Evolutionary conservation across 1,140 invertebrate genomes (phyloP), one percentile per base, ranked within the genome.

Genomic region (Coptotermes formosanus): DNA sequence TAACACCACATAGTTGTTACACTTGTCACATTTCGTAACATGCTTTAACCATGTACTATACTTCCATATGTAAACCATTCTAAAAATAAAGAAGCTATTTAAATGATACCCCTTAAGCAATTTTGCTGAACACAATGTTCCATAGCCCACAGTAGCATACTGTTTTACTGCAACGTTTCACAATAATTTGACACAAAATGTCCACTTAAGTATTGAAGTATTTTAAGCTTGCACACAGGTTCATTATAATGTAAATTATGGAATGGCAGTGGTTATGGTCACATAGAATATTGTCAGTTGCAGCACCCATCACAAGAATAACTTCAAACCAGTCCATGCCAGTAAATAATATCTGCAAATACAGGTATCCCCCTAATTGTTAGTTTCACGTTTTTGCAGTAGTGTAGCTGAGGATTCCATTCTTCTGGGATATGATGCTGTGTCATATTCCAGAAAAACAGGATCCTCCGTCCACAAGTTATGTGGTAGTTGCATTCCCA

Each of bases 41-140:
- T 30, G 3, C n/a, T 75, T n/a, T 11, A n/a, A n/a, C 64, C 30
- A 6, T 1, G 0, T 75, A 30, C 30, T 64, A 14, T 64, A 64
- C 7, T 75, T 30, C 25, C 30, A n/a, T 75, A 75, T 75, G 64
- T 75, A 75, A 75, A 75, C 64, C 64, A 75, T 75, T 75, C 64
- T 75, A 30, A 75, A 75, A 75, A 75, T 75, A 75, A 75, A 75
- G 64, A 75, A 75, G 64, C 64, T 30, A 30, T 75, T 75, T 30
- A 75, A 75, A 75, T 75, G 25, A 75, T 75, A 64, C 21, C 25
- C 64, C 64, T n/a, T 75, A 75, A 30, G 64, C 64, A n/a, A 30
- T 75, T 75, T 75, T 75, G 64, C n/a, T 75, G 64, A 75, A 75
- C 64, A 75, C 64, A n/a, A 21, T 75, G 1, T 30, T 75, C 64